Conservation (phyloP, 2,888 invertebrate species). For the Drosophila kanekoi region DNA sequence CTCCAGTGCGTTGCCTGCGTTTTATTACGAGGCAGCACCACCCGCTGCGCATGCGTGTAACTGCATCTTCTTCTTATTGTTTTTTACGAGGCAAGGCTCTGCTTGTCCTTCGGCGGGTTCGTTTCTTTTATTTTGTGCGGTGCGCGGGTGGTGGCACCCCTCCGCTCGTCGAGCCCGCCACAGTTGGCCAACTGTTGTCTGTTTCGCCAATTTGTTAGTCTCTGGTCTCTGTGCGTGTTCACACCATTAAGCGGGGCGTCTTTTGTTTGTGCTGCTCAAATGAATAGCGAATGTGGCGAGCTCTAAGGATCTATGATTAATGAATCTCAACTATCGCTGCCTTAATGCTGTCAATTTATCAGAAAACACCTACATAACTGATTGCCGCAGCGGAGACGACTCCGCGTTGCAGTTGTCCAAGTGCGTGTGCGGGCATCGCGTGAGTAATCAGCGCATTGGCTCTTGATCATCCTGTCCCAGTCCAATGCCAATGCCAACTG, state of each 20-base stretch:
- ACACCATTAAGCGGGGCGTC: conserved; percentile 73
- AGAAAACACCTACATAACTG: conserved; percentile 60
- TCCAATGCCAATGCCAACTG: conserved; percentile 53
- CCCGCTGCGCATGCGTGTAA: conserved; percentile 73
- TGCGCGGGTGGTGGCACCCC: conserved; percentile 58
- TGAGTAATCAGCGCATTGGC: conserved; percentile 48
- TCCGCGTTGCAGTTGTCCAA: neutral
- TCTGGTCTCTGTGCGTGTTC: conserved; percentile 63
- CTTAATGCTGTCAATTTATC: conserved; percentile 78
- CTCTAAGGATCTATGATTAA: conserved; percentile 73
- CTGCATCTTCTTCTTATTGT: conserved; percentile 52
- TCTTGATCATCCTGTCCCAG: conserved; percentile 48
- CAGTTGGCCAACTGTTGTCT: conserved; percentile 16
- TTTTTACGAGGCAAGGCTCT: conserved; percentile 45
- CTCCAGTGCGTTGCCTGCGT: conserved; percentile 20
- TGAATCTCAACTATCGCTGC: conserved; percentile 58
- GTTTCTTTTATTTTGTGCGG: conserved; percentile 58
- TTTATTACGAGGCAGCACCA: conserved; percentile 69
- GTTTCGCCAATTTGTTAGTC: conserved; percentile 71
- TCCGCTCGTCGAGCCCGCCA: neutral
- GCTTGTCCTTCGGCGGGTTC: conserved; percentile 60
- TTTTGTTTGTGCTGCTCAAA: conserved; percentile 56
- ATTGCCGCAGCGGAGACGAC: conserved; percentile 31
- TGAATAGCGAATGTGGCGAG: conserved; percentile 52
- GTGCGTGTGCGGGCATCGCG: conserved; percentile 59